Base-by-base conservation (phyloP, 1,140 invertebrate species). In the Listronotus bonariensis region DNA sequence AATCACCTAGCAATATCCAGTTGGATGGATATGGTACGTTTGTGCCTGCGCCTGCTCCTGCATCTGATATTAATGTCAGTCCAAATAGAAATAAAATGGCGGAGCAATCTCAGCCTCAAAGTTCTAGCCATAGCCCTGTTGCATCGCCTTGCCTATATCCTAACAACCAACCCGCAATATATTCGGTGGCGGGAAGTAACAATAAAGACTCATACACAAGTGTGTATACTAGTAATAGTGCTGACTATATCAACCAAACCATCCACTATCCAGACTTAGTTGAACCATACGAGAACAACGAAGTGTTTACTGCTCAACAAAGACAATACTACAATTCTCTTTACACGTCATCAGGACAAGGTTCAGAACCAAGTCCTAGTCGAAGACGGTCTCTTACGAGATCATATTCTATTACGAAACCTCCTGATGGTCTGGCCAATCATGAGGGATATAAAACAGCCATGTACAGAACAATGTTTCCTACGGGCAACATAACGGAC, bases 111-210 rank as follows among this genome's bases (percentile, higher is more conserved):
- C 45, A 65, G 43, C 41, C 17, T 20, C 20, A 26, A 26, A 26
- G 20, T 26, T 3, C 20, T 26, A 66, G 11, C 6, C 45, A 56
- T 12, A 54, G 36, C 15, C 34, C n/a, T 20, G 11, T 20, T 4
- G 32, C 26, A 6, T 54, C 40, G 40, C 86, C 88, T 70, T 86
- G 81, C 71, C 77, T 83, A 68, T 87, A 83, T 72, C 78, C 82
- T 40, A 83, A 81, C 68, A 86, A 89, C 70, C 86, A 86, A 68
- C 85, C 87, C 15, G 87, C 86, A 41, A 89, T 90, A 70, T 90
- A 90, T 75, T 90, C 89, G 0, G 85, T 90, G 12, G 88, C 89
- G 41, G 88, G 88, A 61, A 85, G 80, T 66, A 88, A 89, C 78
- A 88, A 89, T 78, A 81, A 86, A 48, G 85, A 87, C 70, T 83